Evolutionary conservation across 2,797 vertebrate genomes (phyloP).

Genomic region (Threskiornis aethiopicus): DNA sequence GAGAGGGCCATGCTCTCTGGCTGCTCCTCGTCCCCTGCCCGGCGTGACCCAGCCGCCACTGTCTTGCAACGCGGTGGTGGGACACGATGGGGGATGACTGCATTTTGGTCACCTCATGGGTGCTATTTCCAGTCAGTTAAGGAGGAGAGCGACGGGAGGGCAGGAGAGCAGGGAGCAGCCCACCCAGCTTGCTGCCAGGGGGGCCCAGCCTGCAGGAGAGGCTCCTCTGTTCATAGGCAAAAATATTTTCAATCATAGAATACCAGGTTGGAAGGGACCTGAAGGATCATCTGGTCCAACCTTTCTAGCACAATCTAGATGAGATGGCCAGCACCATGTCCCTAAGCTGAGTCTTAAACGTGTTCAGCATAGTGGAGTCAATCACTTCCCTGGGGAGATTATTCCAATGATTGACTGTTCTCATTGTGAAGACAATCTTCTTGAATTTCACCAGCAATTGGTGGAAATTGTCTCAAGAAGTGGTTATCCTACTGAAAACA

Average conservation of each 20-base stretch:
- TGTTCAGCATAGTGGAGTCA: no score
- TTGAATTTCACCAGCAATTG: not conserved
- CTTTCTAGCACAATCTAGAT: no score
- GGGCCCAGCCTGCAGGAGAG: not conserved
- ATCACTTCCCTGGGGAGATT: no score
- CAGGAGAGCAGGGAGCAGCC: not conserved
- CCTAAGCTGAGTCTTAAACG: no score
- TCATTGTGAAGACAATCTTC: not conserved
- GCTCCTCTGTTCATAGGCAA: not conserved
- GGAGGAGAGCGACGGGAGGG: not conserved
- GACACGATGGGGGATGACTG: not conserved
- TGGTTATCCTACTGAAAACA: not conserved
- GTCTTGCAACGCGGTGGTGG: not conserved
- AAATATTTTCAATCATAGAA: not conserved
- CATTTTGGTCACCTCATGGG: fast-evolving
- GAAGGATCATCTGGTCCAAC: no score
- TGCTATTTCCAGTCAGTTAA: fast-evolving
- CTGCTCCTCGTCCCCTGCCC: not conserved
- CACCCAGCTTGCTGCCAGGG: fast-evolving
- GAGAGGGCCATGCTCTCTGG: not conserved
- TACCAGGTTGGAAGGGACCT: no score
- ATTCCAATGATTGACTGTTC: no score
- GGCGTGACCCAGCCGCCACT: fast-evolving
- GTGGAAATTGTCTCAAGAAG: not conserved
- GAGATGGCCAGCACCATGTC: no score